Base-by-base conservation (phyloP, 2,797 vertebrate species). In the Semotilus atromaculatus region DNA sequence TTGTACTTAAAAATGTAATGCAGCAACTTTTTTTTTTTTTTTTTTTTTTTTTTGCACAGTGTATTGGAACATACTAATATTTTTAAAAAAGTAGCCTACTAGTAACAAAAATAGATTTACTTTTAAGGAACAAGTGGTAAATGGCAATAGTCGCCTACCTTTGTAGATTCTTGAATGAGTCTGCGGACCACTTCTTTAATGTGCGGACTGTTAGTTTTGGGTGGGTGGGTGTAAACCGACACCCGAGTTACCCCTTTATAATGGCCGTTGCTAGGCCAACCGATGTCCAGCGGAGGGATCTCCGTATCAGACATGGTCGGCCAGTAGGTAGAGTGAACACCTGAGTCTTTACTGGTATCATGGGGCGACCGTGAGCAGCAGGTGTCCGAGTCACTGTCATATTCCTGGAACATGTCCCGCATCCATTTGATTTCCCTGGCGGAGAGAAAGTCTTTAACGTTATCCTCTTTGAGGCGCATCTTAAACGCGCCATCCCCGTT, bases 221-320 rank as follows among this genome's bases (percentile, higher is more conserved):
- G 96, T 0, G 98, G 98, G 73, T 99, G 98, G 0, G 96, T 97
- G 94, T 96, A 96, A 34, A 98, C 94, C 1, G 93, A 92, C 89
- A 98, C 93, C 7, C 97, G 95, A 85, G 96, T 97, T 90, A 97
- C 95, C 43, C 98, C 98, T 34, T 95, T 96, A 91, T 98, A 99
- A 70, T 93, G 93, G 7, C 95, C 92, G 38, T 91, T 93, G 86
- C 95, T 94, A 0, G 97, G 94, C 98, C 98, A 99, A 83, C 98
- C 98, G 88, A 99, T 90, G 89, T 99, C 98, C 93, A 99, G 93
- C 0, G 94, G 88, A 2, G 98, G 98, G 21, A 97, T 94, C 92
- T 97, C 96, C 0, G 96, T 97, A 93, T 99, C 98, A 0, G 98
- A 98, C 93, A 95, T 93, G 89, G 97, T 93, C 2, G 98, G 98